Evolutionary conservation across 2,797 vertebrate genomes (phyloP).

Genomic region (Mus caroli): DNA sequence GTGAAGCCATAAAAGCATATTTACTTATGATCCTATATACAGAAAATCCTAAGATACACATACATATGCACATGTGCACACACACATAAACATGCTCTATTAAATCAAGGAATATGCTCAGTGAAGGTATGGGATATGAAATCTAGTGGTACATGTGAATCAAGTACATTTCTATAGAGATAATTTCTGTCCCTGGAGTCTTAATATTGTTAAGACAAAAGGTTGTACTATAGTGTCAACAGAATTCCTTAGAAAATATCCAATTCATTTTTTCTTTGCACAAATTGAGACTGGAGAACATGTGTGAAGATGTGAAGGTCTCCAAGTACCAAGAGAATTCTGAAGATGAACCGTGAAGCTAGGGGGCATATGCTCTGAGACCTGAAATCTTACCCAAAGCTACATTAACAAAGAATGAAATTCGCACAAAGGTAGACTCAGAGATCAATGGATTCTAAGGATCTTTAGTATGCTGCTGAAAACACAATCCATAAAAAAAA

Average conservation of each 20-base stretch:
- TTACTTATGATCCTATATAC: background rate
- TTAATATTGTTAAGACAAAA: conserved; percentile 18
- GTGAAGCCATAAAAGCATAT: conserved; percentile 20
- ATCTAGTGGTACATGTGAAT: background rate
- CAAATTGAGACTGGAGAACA: conserved; percentile 28
- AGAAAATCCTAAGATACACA: background rate
- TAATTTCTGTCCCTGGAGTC: background rate
- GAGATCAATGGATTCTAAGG: background rate
- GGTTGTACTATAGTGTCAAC: background rate
- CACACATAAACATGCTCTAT: background rate
- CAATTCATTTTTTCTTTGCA: background rate
- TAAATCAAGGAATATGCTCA: background rate
- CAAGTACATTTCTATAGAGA: background rate
- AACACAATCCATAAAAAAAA: background rate
- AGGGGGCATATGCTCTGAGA: background rate
- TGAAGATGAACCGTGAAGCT: background rate
- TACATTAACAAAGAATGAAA: background rate
- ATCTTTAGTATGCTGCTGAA: background rate
- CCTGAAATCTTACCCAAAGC: background rate
- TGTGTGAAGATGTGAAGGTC: conserved; percentile 18
- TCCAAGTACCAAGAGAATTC: conserved; percentile 9
- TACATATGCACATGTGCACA: background rate
- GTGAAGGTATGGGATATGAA: background rate
- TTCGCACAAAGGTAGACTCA: background rate
- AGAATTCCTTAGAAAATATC: conserved; percentile 26